phyloP scores from a whole-genome alignment of 2,797 vertebrate genomes.

The Cossypha dichroa region DNA sequence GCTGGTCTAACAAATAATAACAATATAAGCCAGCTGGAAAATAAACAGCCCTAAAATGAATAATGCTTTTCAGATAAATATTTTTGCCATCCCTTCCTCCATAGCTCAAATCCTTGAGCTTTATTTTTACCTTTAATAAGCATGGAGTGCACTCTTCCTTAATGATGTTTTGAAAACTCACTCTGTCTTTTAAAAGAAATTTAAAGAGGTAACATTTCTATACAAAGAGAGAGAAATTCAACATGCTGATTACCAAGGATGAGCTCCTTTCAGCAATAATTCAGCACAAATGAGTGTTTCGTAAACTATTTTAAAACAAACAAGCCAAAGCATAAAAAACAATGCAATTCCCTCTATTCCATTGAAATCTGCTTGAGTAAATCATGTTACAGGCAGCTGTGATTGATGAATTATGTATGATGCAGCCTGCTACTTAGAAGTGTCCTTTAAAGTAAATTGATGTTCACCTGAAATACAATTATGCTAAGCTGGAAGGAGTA shows the following conservation, averaged over 20 bases:
- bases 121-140: slow-evolving; percentile 26
- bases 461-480: slow-evolving; percentile 88
- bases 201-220: neutral
- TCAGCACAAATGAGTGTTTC: slow-evolving; percentile 49
- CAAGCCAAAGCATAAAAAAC: slow-evolving; percentile 61
- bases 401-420: slow-evolving; percentile 86
- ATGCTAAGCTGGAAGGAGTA: slow-evolving; percentile 80
- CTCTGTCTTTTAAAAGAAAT: slow-evolving; percentile 26
- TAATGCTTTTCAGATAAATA: neutral
- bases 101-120: neutral
- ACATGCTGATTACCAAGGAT: slow-evolving; percentile 12
- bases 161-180: neutral
- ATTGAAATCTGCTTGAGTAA: slow-evolving; percentile 73
- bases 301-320: slow-evolving; percentile 68
- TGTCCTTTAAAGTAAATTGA: slow-evolving; percentile 87
- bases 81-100: neutral
- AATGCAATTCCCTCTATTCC: slow-evolving; percentile 61
- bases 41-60: neutral
- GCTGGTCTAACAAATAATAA: neutral
- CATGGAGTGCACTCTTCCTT: neutral
- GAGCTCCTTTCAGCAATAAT: slow-evolving; percentile 44
- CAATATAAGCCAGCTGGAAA: neutral
- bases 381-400: slow-evolving; percentile 73
- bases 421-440: slow-evolving; percentile 81
- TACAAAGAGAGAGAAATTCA: slow-evolving; percentile 21